Evolutionary conservation across 2,888 invertebrate genomes (phyloP).

Genomic region (Aproaerema taeniolella): DNA sequence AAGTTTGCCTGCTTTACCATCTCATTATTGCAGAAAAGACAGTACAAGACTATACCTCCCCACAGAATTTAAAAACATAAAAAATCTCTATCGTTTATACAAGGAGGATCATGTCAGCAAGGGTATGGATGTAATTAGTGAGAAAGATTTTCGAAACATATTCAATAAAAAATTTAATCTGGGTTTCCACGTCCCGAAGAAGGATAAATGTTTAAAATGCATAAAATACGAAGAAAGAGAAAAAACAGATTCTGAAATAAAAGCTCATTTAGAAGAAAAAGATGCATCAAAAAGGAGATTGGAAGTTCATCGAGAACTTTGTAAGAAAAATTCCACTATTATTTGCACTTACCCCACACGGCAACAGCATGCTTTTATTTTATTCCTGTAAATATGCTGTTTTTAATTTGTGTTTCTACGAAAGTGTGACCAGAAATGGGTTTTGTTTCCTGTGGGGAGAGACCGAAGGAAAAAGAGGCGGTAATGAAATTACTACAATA

Average conservation of each 20-base stretch:
- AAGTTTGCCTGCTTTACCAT: conserved; percentile 18
- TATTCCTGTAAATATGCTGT: conserved; percentile 16
- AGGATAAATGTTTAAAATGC: too few relatives aligned
- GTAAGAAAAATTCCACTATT: too few relatives aligned
- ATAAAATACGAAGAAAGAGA: too few relatives aligned
- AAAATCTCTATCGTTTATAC: conserved; percentile 9
- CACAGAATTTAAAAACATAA: conserved; percentile 9
- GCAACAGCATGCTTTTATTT: conserved; percentile 13
- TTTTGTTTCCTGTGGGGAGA: conserved; percentile 15
- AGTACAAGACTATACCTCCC: conserved; percentile 16
- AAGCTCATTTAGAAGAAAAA: too few relatives aligned
- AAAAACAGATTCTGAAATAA: too few relatives aligned
- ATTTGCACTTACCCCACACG: conserved; percentile 20
- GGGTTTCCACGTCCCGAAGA: too few relatives aligned
- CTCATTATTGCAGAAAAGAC: too few relatives aligned
- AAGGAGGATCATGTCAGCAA: background rate
- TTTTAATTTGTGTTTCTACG: conserved; percentile 17
- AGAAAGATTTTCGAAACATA: too few relatives aligned
- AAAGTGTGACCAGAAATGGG: conserved; percentile 16
- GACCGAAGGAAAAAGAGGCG: conserved; percentile 15
- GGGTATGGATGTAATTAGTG: too few relatives aligned
- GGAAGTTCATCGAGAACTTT: too few relatives aligned
- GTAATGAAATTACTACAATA: conserved; percentile 15
- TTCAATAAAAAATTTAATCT: too few relatives aligned
- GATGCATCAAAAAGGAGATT: too few relatives aligned